phyloP scores from a whole-genome alignment of 2,797 vertebrate genomes.

The Jordanella pulchra region DNA sequence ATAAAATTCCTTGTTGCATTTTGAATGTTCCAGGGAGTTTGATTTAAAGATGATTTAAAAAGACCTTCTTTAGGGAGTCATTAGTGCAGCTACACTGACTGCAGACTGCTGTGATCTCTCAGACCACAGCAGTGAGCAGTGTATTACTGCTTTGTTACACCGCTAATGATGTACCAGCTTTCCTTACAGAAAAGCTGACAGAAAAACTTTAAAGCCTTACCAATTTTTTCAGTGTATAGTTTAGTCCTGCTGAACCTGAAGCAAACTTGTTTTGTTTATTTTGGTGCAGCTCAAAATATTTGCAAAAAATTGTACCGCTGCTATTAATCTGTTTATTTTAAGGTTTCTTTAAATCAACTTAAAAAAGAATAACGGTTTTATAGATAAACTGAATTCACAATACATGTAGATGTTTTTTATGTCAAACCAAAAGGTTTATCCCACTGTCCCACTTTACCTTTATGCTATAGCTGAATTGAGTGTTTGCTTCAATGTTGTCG shows the following conservation, averaged over 20 bases:
- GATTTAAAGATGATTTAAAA: not conserved
- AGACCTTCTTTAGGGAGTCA: not conserved
- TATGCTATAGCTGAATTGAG: too few species aligned
- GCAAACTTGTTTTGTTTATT: not conserved
- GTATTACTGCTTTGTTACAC: constrained; percentile 24
- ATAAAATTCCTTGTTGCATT: not conserved
- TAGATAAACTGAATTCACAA: too few species aligned
- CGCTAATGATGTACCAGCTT: constrained; percentile 18
- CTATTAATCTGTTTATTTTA: too few species aligned
- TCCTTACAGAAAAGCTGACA: constrained; percentile 6
- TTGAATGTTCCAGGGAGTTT: not conserved
- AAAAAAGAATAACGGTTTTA: too few species aligned
- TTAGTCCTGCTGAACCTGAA: constrained; percentile 8
- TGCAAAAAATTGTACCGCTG: too few species aligned
- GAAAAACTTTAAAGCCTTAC: not conserved
- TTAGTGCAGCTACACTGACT: not conserved
- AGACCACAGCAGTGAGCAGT: not conserved
- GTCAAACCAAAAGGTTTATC: too few species aligned
- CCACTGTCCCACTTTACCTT: too few species aligned
- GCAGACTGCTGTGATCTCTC: not conserved
- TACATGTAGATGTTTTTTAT: too few species aligned
- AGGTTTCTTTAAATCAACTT: too few species aligned
- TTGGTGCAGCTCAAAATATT: too few species aligned
- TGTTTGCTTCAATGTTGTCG: too few species aligned
- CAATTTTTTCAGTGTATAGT: not conserved